Conservation (phyloP, 2,797 vertebrate genomes). For the Brachyrhaphis roseni region DNA sequence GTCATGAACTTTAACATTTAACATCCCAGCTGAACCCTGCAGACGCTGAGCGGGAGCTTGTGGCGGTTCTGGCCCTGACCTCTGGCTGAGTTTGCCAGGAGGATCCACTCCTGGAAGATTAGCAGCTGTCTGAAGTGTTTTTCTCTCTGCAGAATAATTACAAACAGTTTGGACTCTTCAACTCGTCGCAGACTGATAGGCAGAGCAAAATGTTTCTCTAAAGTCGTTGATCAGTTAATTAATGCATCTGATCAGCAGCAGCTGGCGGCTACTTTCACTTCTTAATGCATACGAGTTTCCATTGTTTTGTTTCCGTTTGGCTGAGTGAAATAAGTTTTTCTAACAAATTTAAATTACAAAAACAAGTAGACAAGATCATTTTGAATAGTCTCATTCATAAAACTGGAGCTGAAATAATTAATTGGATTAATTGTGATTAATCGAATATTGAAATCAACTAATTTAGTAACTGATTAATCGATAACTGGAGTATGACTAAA, state of each 20-base stretch:
- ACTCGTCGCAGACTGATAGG: neutral
- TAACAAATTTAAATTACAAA: neutral
- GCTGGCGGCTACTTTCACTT: neutral
- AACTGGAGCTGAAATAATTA: neutral
- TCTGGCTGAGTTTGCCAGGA: neutral
- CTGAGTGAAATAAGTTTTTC: neutral
- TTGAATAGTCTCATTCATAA: neutral
- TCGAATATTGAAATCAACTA: too few relatives aligned
- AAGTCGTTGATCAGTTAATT: neutral
- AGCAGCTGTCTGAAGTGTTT: conserved; percentile 7
- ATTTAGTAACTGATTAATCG: too few relatives aligned
- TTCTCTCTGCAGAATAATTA: conserved; percentile 4
- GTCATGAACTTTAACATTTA: neutral
- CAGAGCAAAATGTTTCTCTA: neutral
- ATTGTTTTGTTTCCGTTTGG: neutral
- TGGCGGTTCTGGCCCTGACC: conserved; percentile 3
- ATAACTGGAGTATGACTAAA: too few relatives aligned
- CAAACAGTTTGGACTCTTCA: neutral
- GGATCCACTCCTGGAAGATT: conserved; percentile 9
- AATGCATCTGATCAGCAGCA: neutral
- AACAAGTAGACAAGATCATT: neutral
- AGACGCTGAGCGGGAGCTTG: neutral
- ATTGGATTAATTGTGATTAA: too few relatives aligned
- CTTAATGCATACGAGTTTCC: neutral
- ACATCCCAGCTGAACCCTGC: neutral